Evolutionary conservation across 2,888 invertebrate species (phyloP).

Genomic region (Rhamphomyia laevipes): DNA sequence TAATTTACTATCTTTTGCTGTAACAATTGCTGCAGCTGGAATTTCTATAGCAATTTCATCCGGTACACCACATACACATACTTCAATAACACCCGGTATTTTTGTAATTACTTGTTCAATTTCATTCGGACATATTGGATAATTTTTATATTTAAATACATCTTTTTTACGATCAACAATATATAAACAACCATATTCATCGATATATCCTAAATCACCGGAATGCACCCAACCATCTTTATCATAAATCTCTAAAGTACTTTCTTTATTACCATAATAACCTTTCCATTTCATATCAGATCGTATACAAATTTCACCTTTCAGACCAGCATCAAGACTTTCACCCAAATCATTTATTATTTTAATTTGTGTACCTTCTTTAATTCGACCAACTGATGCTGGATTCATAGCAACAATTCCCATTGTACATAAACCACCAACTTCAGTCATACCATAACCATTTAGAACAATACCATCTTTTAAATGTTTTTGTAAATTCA

Average conservation of each 20-base stretch:
- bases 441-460: slow-evolving; percentile 29
- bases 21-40: slow-evolving; percentile 17
- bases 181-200: slow-evolving; percentile 14
- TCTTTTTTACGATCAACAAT: slow-evolving; percentile 21
- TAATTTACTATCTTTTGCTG: slow-evolving; percentile 7
- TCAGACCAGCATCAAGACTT: slow-evolving; percentile 8
- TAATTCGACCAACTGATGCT: slow-evolving; percentile 25
- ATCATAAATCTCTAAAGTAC: slow-evolving; percentile 12
- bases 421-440: slow-evolving; percentile 22
- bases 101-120: slow-evolving; percentile 17
- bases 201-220: slow-evolving; percentile 21
- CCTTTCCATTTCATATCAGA: slow-evolving; percentile 14
- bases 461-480: slow-evolving; percentile 23
- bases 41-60: slow-evolving; percentile 14
- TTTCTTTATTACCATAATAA: slow-evolving; percentile 14
- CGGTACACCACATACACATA: slow-evolving; percentile 17
- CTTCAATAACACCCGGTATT: slow-evolving; percentile 15
- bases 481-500: slow-evolving; percentile 23
- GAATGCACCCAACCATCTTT: slow-evolving; percentile 17
- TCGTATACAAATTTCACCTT: slow-evolving; percentile 17
- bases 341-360: slow-evolving; percentile 14
- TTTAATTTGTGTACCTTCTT: slow-evolving; percentile 20
- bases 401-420: slow-evolving; percentile 6
- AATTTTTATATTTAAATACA: slow-evolving; percentile 19
- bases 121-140: slow-evolving; percentile 18